A percentile compares a stretch with the other conserved stretches of the same genome.
Conservation (phyloP, 2,113 vertebrate genomes). For the Cyanistes caeruleus region DNA sequence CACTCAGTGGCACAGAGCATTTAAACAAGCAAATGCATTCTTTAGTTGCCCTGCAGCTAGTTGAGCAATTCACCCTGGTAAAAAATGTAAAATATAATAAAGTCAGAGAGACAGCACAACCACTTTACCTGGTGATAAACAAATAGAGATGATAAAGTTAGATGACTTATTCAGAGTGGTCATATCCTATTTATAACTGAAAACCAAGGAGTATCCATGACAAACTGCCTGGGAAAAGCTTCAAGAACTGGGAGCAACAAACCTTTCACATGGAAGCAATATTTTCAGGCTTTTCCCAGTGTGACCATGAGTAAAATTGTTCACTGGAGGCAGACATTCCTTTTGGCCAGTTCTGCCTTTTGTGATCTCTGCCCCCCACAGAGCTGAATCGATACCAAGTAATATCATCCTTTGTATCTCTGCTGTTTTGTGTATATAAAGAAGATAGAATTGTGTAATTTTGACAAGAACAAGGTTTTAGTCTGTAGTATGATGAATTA, state of each 20-base stretch:
- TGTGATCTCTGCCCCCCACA: constrained; percentile 73
- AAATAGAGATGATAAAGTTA: not conserved
- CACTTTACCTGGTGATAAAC: not conserved
- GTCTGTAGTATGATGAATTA: constrained; percentile 71
- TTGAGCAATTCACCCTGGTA: not conserved
- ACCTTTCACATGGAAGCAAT: constrained; percentile 65
- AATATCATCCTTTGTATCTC: constrained; percentile 70
- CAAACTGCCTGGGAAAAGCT: constrained; percentile 43
- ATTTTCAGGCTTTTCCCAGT: constrained; percentile 72
- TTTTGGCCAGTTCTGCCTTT: constrained; percentile 71
- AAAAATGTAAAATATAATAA: not conserved
- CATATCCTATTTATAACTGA: not conserved
- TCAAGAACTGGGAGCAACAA: constrained; percentile 49
- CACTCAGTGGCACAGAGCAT: not conserved
- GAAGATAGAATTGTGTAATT: constrained; percentile 75
- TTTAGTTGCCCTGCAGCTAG: not conserved
- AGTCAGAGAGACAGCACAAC: not conserved
- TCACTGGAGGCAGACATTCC: constrained; percentile 75
- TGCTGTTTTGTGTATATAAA: constrained; percentile 73
- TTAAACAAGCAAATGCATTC: not conserved
- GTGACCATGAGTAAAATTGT: constrained; percentile 73
- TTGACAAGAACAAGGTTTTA: constrained; percentile 72
- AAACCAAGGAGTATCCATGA: constrained; percentile 2
- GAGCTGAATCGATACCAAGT: constrained; percentile 72
- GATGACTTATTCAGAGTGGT: not conserved